Conservation (phyloP, 2,888 invertebrate genomes). For the Acholoe squamosa region DNA sequence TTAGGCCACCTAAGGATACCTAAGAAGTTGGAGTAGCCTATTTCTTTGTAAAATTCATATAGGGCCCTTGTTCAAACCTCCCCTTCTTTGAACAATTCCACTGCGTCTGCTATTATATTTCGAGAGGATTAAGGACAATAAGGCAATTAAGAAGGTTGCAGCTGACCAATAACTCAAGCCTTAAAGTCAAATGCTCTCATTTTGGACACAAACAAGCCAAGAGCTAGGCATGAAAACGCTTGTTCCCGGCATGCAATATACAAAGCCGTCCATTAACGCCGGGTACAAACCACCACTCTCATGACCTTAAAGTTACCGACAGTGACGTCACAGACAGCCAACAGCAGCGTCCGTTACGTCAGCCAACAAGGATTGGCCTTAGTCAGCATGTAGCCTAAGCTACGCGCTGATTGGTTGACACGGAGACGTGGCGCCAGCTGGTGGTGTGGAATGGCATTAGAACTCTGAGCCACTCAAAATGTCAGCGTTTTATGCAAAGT, state of each 20-base stretch:
- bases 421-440: neutral
- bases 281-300: too few species aligned
- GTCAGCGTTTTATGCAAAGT: neutral
- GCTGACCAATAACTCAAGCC: too few species aligned
- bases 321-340: neutral
- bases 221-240: neutral
- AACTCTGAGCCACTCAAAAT: neutral
- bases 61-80: too few species aligned
- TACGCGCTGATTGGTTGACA: constrained; percentile 25
- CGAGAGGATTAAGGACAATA: too few species aligned
- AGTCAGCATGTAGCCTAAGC: neutral
- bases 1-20: too few species aligned
- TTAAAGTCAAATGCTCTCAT: too few species aligned
- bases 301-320: neutral
- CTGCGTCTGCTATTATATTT: too few species aligned
- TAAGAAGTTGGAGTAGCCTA: too few species aligned
- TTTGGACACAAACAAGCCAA: too few species aligned
- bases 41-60: too few species aligned
- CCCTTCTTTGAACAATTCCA: too few species aligned
- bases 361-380: neutral
- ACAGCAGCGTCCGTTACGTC: constrained; percentile 1
- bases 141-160: too few species aligned
- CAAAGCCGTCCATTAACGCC: neutral
- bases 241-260: neutral
- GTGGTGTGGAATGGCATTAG: neutral